Evolutionary conservation across 2,113 vertebrate genomes (phyloP).

Genomic region (Ivindomyrus marchei): DNA sequence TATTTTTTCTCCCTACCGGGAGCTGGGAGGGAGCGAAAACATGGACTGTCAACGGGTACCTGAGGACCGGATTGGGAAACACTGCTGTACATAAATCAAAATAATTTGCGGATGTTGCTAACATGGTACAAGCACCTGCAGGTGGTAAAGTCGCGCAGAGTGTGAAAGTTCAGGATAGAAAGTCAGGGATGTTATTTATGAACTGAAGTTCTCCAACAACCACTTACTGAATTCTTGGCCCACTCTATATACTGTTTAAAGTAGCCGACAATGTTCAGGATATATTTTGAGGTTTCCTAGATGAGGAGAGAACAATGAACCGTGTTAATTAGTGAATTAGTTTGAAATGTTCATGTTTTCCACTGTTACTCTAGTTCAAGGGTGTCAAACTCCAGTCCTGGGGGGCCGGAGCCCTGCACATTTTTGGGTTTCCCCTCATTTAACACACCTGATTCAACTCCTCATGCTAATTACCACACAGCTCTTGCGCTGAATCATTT

Average conservation of each 20-base stretch:
- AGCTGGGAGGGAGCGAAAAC: neutral
- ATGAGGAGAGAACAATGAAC: slow-evolving; percentile 14
- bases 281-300: slow-evolving; percentile 76
- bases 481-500: too few relatives aligned
- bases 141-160: neutral
- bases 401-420: too few relatives aligned
- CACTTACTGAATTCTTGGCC: slow-evolving; percentile 79
- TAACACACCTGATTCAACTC: too few relatives aligned
- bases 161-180: neutral
- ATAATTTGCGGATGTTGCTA: neutral
- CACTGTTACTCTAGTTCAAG: neutral
- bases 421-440: too few relatives aligned
- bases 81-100: neutral
- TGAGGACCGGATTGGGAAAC: neutral
- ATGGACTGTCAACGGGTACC: neutral
- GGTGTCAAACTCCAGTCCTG: too few relatives aligned
- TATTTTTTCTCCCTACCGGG: neutral
- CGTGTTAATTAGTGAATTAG: neutral
- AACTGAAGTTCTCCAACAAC: neutral
- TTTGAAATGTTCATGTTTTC: neutral
- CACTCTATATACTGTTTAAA: slow-evolving; percentile 80
- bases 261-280: slow-evolving; percentile 65
- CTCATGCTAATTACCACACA: too few relatives aligned
- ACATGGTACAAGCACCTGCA: neutral
- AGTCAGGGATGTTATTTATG: neutral